Conservation (phyloP, 30 jellyfish, hydroid and myxozoan species). For the Cassiopea xamachana region DNA sequence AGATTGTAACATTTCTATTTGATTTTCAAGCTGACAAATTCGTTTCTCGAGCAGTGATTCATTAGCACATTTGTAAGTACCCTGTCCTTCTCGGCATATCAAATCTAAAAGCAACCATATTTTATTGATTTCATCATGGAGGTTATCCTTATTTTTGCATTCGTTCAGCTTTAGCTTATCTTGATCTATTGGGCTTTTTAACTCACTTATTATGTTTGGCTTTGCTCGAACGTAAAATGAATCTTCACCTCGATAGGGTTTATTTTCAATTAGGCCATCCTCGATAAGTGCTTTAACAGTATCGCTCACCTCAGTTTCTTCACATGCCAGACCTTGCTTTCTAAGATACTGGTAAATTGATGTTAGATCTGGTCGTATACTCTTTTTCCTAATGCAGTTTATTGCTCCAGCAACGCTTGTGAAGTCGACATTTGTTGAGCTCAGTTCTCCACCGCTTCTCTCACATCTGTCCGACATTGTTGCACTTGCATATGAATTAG, state of each 20-base stretch:
- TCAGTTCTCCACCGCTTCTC: slow-evolving; percentile 31
- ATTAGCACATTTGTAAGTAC: slow-evolving; percentile 2
- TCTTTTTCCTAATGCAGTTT: slow-evolving; percentile 19
- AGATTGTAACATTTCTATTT: slow-evolving; percentile 1
- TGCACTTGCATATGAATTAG: too few species aligned
- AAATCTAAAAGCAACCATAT: slow-evolving; percentile 19
- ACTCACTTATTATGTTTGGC: slow-evolving; percentile 31
- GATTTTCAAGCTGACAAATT: slow-evolving; percentile 3
- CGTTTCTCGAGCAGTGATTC: slow-evolving; percentile 8
- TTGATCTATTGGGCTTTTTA: slow-evolving; percentile 41
- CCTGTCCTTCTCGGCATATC: slow-evolving; percentile 38
- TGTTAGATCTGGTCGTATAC: slow-evolving; percentile 38
- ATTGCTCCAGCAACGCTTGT: slow-evolving; percentile 54
- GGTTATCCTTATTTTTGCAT: neutral
- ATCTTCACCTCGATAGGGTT: slow-evolving; percentile 41
- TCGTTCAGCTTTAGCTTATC: slow-evolving; percentile 16
- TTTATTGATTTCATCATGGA: slow-evolving; percentile 2
- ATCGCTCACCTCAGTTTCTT: slow-evolving; percentile 42
- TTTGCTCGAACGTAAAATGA: slow-evolving; percentile 39
- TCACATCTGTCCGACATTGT: slow-evolving; percentile 55
- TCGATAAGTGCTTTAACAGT: slow-evolving; percentile 21
- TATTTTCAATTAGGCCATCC: slow-evolving; percentile 47
- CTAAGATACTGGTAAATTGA: slow-evolving; percentile 41
- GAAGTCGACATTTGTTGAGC: slow-evolving; percentile 35
- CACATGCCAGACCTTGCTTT: slow-evolving; percentile 51